Evolutionary conservation across 1,140 invertebrate genomes (phyloP), one percentile per base, ranked within the genome.

Genomic region (Brachionus sp.): DNA sequence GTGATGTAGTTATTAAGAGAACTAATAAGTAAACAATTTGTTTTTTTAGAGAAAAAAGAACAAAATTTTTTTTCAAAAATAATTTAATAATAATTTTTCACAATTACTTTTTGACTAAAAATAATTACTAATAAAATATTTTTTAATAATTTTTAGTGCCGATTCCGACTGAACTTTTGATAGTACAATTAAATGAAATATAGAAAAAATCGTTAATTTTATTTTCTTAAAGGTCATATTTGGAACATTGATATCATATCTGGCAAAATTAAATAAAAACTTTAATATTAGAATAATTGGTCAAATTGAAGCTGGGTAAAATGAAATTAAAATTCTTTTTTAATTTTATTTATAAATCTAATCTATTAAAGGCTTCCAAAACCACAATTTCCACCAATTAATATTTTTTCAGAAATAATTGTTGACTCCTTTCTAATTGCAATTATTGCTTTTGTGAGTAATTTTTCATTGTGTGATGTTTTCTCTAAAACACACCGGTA

Each of bases 381-480:
- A 16, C 70, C 70, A 5, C 25, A 46, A 46, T 13, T 75, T 13
- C 70, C 70, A 25, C 70, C 70, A 12, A 5, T 75, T 23, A 46
- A 23, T 75, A 13, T 75, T 35, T 44, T 75, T 10, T 25, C 19
- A 23, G 70, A 75, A 1, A 46, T 75, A 25, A 23, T 75, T 10
- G 10, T 75, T 9, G 39, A 75, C 12, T 75, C 19, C 19, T 44
- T 46, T 75, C 19, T 75, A 23, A 94, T 97, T 84, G 93, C 94
- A 3, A 92, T 98, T 87, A 94, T 98, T 0, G 93, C 93, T 0
- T 97, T 95, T 88, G 94, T 94, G 0, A 92, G 97, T 39, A 92
- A 94, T 4, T 94, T 97, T 89, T 97, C 95, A 0, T 94, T 98
- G 94, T 94, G 93, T 0, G 90, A 96, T 83, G 94, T 96, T 62